phyloP scores from a whole-genome alignment of 1,140 invertebrate genomes.

The Phenacoccus solenopsis region DNA sequence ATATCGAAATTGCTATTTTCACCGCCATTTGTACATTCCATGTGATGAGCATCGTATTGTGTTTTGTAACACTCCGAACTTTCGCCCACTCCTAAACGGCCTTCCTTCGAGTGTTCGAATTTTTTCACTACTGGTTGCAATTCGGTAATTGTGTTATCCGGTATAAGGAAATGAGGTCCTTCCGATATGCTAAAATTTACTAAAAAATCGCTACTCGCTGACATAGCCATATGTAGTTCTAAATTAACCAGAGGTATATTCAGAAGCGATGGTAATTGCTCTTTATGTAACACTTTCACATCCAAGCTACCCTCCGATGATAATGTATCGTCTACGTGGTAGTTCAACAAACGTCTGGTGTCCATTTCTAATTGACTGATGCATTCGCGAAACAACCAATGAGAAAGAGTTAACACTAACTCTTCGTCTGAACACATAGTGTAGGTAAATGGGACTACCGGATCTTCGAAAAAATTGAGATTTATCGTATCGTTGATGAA shows the following conservation, averaged over 20 bases:
- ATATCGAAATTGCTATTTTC: neutral
- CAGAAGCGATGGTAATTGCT: neutral
- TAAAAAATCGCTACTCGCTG: neutral
- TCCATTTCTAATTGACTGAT: neutral
- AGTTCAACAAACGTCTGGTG: neutral
- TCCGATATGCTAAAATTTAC: neutral
- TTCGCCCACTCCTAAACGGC: no score
- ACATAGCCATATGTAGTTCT: neutral
- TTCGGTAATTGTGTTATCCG: neutral
- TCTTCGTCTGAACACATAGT: neutral
- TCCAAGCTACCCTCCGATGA: neutral
- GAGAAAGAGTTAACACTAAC: neutral
- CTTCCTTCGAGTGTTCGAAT: no score
- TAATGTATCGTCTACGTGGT: neutral
- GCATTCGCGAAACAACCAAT: conserved; percentile 4
- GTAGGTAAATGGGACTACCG: neutral
- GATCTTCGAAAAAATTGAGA: neutral
- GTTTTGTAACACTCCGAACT: no score
- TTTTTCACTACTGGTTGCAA: neutral
- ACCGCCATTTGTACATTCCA: neutral
- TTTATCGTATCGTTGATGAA: neutral
- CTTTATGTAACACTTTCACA: neutral
- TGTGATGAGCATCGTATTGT: no score
- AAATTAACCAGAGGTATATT: neutral
- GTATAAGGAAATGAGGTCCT: neutral